Evolutionary conservation across 2,113 vertebrate species (phyloP), one percentile per base, ranked within the genome.

Genomic region (Phylloscopus trochilus): DNA sequence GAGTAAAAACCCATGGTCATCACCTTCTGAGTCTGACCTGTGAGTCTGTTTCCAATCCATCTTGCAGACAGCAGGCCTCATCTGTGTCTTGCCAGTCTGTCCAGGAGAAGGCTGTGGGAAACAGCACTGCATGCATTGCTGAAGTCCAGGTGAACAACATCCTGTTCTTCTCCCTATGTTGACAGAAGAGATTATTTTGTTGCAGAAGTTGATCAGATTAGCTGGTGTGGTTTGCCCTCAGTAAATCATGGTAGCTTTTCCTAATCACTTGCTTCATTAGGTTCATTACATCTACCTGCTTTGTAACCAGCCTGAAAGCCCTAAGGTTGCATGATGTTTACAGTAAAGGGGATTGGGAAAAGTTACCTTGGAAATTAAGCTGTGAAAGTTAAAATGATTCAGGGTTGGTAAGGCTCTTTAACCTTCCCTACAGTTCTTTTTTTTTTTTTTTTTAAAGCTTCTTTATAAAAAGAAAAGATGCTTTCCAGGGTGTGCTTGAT

Each of bases 121-220:
- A 11, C 4, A 23, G 49, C 1, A 0, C 11, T 3, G 3, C 43
- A 59, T 3, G 1, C 21, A 74, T 52, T 77, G 14, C 58, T 56
- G n/a, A 83, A 49, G 37, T 66, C 59, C n/a, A n/a, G 33, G 19
- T 80, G 62, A 69, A 47, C 27, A 90, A 9, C 19, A 73, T 43
- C 14, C 11, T 39, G 2, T 47, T 51, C 24, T 43, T 79, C 21
- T 83, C 72, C 11, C 14, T 19, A 0, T 72, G 26, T 64, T 0
- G 0, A 55, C 10, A n/a, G 52, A 75, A 59, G 73, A 76, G 27
- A 58, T 74, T 30, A 51, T 43, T 89, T 77, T 93, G 30, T 44
- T 87, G 44, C 43, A 73, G 55, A 37, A 66, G 19, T 23, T 60
- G 35, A 47, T 69, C 16, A 16, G 43, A 18, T 83, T 68, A 14